Evolutionary conservation across 1,140 invertebrate species (phyloP).

Genomic region (Whitmania pigra): DNA sequence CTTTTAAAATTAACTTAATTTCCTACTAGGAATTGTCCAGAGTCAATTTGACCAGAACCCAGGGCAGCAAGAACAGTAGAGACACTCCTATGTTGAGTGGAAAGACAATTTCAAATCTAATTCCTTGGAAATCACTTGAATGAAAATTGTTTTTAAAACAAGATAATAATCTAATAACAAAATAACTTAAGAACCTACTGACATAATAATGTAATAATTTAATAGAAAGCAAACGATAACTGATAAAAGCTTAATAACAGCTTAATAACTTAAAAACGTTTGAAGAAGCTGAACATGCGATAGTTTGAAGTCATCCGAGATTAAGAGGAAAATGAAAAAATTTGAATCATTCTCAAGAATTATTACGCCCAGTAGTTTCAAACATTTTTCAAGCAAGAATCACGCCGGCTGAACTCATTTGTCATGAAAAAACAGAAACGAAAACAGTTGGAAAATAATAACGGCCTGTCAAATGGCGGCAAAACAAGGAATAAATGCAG

Average conservation of each 20-base stretch:
- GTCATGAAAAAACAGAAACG: too few relatives aligned
- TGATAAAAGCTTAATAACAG: not conserved
- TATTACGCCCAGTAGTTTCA: too few relatives aligned
- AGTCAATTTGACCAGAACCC: conserved; percentile 17
- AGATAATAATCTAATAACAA: not conserved
- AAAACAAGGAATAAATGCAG: not conserved
- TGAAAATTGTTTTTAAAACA: not conserved
- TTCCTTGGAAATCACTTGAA: not conserved
- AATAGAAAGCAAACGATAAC: not conserved
- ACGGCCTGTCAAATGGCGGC: too few relatives aligned
- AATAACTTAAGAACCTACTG: not conserved
- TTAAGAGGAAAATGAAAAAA: too few relatives aligned
- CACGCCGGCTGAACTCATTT: too few relatives aligned
- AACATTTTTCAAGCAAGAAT: too few relatives aligned
- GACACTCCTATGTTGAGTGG: conserved; percentile 16
- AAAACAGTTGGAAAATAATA: too few relatives aligned
- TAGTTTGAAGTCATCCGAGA: too few relatives aligned
- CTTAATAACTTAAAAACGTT: not conserved
- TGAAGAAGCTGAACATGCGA: too few relatives aligned
- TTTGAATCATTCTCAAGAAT: too few relatives aligned
- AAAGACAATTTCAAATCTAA: not conserved
- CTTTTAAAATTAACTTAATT: not conserved
- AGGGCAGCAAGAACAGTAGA: conserved; percentile 20
- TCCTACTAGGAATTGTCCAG: not conserved
- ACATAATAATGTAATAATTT: conserved; percentile 10